These are phyloP conservation scores for Cisticola juncidis DNA, from an alignment of 2,113 vertebrate genomes.

Conservation along the genomic window DNA sequence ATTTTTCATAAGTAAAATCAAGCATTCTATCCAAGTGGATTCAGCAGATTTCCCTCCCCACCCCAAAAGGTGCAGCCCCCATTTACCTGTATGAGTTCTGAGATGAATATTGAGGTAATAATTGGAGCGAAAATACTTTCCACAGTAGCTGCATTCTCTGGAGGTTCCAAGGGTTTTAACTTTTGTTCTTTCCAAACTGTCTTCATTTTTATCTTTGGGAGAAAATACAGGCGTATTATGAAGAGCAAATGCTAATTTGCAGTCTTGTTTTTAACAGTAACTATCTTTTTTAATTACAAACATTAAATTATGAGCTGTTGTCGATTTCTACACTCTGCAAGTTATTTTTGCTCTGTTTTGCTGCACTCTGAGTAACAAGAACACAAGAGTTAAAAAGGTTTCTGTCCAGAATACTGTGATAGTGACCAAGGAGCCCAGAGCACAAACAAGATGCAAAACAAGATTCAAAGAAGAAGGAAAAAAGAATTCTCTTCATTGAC, in stretches of 20 bases:
- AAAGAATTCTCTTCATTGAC: background rate
- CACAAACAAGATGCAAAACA: background rate
- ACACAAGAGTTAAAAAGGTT: background rate
- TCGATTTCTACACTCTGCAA: background rate
- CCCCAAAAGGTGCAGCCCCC: background rate
- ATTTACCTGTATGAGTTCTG: slow-evolving; percentile 95
- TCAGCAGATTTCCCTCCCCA: background rate
- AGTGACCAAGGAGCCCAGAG: background rate
- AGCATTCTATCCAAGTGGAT: background rate
- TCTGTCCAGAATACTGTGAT: background rate
- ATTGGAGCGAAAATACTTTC: slow-evolving; percentile 94
- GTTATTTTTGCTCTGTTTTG: background rate
- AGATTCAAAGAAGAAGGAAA: background rate
- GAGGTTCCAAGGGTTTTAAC: slow-evolving; percentile 83
- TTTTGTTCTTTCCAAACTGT: slow-evolving; percentile 81
- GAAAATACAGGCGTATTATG: background rate
- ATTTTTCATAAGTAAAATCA: background rate
- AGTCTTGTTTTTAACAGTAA: background rate
- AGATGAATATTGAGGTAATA: slow-evolving; percentile 99
- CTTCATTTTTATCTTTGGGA: slow-evolving; percentile 84
- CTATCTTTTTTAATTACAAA: background rate
- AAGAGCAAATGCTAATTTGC: background rate
- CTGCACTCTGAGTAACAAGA: background rate
- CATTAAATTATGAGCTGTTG: background rate
- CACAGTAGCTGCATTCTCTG: slow-evolving; percentile 92